Evolutionary conservation across 2,888 invertebrate genomes (phyloP), one percentile per base, ranked within the genome.

Genomic region (Eupithecia pulchellata): DNA sequence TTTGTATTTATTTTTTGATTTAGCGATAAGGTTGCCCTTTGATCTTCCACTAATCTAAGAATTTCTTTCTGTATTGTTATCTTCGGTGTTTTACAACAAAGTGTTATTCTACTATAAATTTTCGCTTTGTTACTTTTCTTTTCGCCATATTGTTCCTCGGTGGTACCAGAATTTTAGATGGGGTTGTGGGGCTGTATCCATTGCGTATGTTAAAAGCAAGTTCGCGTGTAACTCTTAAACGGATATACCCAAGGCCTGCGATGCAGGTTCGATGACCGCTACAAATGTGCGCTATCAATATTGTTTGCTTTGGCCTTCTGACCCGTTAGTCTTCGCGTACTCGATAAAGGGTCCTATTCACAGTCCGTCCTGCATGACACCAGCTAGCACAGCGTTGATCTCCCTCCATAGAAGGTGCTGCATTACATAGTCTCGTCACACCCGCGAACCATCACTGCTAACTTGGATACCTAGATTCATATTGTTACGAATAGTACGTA

Each of bases 251-350:
- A 42, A 30, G 30, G 30, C 30, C 11, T 13, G 60, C 25, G 52
- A 25, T 52, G 52, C 52, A 25, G 61, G 61, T 30, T 61, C 61
- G n/a, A 61, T 25, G 34, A 20, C 61, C 61, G 29, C 20, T 85
- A 90, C 91, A 89, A n/a, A 89, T 89, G 87, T 71, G 58, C 62
- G 75, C 86, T 89, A 90, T 89, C 89, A 89, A 86, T 88, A 90
- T 91, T 92, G 91, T 92, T 91, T 92, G 90, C 90, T 86, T 85
- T 88, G 84, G 84, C 85, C 84, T 82, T 71, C 79, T 84, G 87
- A 85, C 89, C 89, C 88, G 83, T 77, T 77, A 76, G 71, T 69
- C 73, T 77, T 73, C 71, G 73, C 76, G 66, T 25, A 83, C 65
- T 76, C 79, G 79, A 81, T 80, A 80, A 76, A 79, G 74, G 75